These are phyloP conservation scores for Enteromius fasciolatus DNA, from an alignment of 2,797 vertebrate species.

Conservation along the genomic window DNA sequence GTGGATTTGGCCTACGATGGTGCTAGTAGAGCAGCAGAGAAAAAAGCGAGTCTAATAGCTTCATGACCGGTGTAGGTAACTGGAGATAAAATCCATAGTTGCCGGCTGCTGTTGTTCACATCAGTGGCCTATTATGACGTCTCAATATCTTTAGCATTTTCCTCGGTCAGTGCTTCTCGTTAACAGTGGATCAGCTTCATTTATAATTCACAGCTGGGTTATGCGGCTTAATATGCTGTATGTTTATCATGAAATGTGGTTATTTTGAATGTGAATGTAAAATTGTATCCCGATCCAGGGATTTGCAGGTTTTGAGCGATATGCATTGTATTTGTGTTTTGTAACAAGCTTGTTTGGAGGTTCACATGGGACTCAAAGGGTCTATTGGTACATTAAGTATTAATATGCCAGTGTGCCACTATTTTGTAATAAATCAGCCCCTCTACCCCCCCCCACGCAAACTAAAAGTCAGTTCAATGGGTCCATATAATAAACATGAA, in stretches of 20 bases:
- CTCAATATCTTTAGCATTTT: slow-evolving; percentile 74
- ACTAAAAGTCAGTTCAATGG: slow-evolving; percentile 17
- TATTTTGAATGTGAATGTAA: slow-evolving; percentile 21
- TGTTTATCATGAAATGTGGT: slow-evolving; percentile 47
- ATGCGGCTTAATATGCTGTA: slow-evolving; percentile 57
- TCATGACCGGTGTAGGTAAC: slow-evolving; percentile 88
- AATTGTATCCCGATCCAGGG: slow-evolving; percentile 48
- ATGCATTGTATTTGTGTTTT: slow-evolving; percentile 46
- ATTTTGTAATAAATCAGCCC: slow-evolving; percentile 76
- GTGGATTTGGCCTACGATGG: slow-evolving; percentile 85
- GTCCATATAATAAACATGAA: slow-evolving; percentile 8
- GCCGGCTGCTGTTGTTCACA: slow-evolving; percentile 85
- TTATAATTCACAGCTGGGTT: slow-evolving; percentile 68
- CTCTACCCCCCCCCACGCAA: slow-evolving; percentile 45
- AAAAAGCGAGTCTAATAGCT: slow-evolving; percentile 95
- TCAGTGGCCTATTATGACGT: slow-evolving; percentile 83
- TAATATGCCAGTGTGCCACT: slow-evolving; percentile 74
- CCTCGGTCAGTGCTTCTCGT: slow-evolving; percentile 69
- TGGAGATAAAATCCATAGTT: slow-evolving; percentile 92
- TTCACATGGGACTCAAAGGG: slow-evolving; percentile 68
- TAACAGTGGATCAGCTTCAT: slow-evolving; percentile 71
- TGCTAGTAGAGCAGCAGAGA: slow-evolving; percentile 82
- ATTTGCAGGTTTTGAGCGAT: slow-evolving; percentile 48
- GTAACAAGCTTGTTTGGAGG: slow-evolving; percentile 42
- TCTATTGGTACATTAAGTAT: slow-evolving; percentile 78